These are phyloP conservation scores for Taeniopygia guttata DNA, from an alignment of 2,797 vertebrate genomes.

Conservation along the genomic window DNA sequence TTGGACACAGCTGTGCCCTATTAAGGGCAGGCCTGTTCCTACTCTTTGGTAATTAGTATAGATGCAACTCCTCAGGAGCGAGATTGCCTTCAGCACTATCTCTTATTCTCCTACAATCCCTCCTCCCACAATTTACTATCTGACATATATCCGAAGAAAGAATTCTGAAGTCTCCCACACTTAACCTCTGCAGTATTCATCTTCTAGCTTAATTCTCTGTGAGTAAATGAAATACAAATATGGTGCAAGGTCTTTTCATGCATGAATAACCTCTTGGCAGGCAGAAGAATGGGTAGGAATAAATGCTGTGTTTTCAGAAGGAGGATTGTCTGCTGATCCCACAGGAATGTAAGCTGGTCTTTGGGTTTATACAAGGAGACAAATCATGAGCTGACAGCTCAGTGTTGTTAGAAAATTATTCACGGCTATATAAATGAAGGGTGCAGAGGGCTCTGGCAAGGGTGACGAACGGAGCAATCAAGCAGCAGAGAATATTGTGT, in stretches of 20 bases:
- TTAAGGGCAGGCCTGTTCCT: no score
- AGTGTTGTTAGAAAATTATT: not conserved
- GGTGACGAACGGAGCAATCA: accelerated
- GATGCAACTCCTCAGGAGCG: no score
- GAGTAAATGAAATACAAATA: not conserved
- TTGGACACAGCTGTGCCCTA: no score
- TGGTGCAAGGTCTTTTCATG: not conserved
- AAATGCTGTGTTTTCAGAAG: not conserved
- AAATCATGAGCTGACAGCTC: not conserved
- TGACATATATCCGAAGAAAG: not conserved
- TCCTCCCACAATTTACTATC: not conserved
- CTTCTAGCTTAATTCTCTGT: not conserved
- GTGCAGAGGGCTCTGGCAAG: not conserved
- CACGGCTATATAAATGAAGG: not conserved
- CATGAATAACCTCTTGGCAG: not conserved
- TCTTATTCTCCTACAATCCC: no score
- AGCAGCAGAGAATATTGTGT: not conserved
- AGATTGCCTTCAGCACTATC: no score
- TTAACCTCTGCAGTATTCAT: not conserved
- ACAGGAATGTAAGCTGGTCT: not conserved
- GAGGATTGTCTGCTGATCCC: not conserved
- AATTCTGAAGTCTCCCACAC: not conserved
- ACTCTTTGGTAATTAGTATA: no score
- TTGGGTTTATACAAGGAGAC: not conserved
- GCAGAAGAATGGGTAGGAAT: not conserved